Evolutionary conservation across 2,888 invertebrate species (phyloP).

Genomic region (Biston stratarius): DNA sequence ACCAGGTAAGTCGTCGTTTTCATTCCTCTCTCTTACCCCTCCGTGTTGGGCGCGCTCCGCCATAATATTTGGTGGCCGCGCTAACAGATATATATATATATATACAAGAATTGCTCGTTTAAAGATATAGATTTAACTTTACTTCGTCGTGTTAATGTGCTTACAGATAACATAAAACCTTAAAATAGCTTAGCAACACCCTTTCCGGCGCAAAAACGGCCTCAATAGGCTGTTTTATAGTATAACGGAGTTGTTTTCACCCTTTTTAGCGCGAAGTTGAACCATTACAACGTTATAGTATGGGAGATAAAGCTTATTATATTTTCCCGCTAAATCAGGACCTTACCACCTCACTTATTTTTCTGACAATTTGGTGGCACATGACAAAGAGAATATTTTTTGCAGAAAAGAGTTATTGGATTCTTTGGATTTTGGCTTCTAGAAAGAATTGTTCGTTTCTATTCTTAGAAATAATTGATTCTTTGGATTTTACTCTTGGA

Average conservation of each 20-base stretch:
- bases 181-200: slow-evolving; percentile 17
- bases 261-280: slow-evolving; percentile 20
- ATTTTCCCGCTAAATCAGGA: neutral
- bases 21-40: too few relatives aligned
- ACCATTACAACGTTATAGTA: slow-evolving; percentile 18
- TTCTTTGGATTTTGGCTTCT: too few relatives aligned
- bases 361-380: neutral
- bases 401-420: neutral
- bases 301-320: slow-evolving; percentile 15
- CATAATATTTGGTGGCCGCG: too few relatives aligned
- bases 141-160: slow-evolving; percentile 20
- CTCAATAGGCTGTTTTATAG: slow-evolving; percentile 15
- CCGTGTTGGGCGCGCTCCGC: too few relatives aligned
- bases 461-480: too few relatives aligned
- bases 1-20: too few relatives aligned
- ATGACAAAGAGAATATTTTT: too few relatives aligned
- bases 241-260: slow-evolving; percentile 23
- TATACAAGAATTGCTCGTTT: too few relatives aligned
- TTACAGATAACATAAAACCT: slow-evolving; percentile 19
- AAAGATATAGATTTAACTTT: slow-evolving; percentile 10
- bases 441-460: too few relatives aligned
- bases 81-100: too few relatives aligned
- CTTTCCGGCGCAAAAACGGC: slow-evolving; percentile 7
- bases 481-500: too few relatives aligned
- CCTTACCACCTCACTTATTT: neutral